Base-by-base conservation (phyloP, 2,888 invertebrate genomes). In the Eupithecia subfuscata region DNA sequence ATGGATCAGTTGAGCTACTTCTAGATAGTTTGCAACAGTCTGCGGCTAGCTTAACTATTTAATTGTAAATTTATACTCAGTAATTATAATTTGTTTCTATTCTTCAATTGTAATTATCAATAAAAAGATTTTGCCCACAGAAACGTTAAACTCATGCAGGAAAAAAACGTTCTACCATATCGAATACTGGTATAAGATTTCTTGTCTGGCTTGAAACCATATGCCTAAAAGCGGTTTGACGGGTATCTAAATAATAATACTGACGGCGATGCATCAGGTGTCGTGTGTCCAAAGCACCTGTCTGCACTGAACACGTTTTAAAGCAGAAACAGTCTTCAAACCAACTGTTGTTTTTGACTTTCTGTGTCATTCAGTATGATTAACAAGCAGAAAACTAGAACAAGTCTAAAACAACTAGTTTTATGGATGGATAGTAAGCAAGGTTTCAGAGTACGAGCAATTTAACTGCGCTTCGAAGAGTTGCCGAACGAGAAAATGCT, bases 271-370 rank as follows among this genome's bases (percentile, higher is more conserved):
- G 75, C 75, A 79, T 75, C 67, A 43, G 67, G 68, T 68, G 68
- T 68, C 68, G 14, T 80, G 69, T 45, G 71, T 45, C 67, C 9
- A 25, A 43, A 14, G 22, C 84, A 86, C 81, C 84, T 86, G 85
- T 78, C 69, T 73, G 78, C 70, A 84, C 80, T 79, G 80, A 76
- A 80, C 75, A 79, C 77, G 80, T 77, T 68, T 68, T 73, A 22
- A 43, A 67, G 40, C 43, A 22, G 37, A 40, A 40, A 67, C 14
- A 16, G 43, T 22, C 22, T n/a, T n/a, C 34, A 67, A 25, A 11
- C 9, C 11, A 25, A 25, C 60, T 60, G 60, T 60, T 60, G 14
- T 14, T 60, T 60, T 4, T 1, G 60, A 60, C 60, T 22, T 56
- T 56, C 11, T 22, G 56, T 12, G 22, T 56, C 12, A 8, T 22